Base-by-base conservation (phyloP, 1,140 invertebrate genomes). In the Agraylea sexmaculata region DNA sequence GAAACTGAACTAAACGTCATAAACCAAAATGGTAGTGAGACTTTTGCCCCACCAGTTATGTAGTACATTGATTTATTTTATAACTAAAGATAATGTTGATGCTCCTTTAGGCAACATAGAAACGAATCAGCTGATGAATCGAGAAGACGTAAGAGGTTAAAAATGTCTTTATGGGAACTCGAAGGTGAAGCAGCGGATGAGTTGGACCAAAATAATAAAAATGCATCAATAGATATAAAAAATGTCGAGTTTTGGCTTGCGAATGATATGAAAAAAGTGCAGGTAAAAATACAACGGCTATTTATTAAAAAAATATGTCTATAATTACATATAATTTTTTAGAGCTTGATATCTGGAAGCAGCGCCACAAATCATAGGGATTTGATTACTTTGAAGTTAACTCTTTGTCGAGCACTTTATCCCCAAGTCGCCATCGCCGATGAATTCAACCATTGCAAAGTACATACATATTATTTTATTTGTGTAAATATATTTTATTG, bases 371-470 rank as follows among this genome's bases (percentile, higher is more conserved):
- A 79, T 43, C 77, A 83, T 33, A 74, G 81, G 42, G 89, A 96
- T 58, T 63, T 95, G n/a, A 75, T 82, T 35, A 75, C 93, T 60
- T 59, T 92, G 8, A 92, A 97, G 69, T 57, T 95, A 21, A 87
- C 96, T 42, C 60, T 96, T 2, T 84, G 82, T 48, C 84, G 86
- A 67, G 91, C 91, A 5, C 66, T 97, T 13, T 96, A 96, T 64
- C 92, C 92, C 6, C 90, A 95, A 64, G 68, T 95, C 35, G 87
- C 90, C 4, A 73, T 92, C 28, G 74, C 85, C 10, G 93, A 98
- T 66, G 87, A 93, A 52, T 87, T 84, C 52, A 98, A 98, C 63
- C 82, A 85, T 53, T 90, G 80, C 53, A 94, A 92, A 70, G 77
- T 78, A 59, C 53, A 35, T 50, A n/a, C n/a, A n/a, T n/a, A n/a